Base-by-base conservation (phyloP, 1,140 invertebrate species). In the Octopus bimaculoides region DNA sequence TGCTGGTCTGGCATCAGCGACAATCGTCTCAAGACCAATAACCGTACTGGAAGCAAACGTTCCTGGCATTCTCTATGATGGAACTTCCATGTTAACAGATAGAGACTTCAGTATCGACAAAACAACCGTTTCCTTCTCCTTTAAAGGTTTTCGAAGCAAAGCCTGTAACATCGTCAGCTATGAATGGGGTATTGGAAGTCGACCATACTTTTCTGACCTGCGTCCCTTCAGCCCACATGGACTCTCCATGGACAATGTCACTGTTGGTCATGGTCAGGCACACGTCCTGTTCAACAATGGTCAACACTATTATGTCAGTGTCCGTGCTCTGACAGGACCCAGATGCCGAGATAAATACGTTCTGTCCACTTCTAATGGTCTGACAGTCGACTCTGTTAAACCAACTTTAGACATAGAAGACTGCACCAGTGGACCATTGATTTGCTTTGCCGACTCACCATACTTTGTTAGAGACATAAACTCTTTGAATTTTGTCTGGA, bases 101-200 rank as follows among this genome's bases (percentile, higher is more conserved):
- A n/a, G 54, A 0, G 81, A 85, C 41, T 85, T 78, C 76, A 81
- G 80, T 0, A 20, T 77, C 54, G 84, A 85, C 77, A 82, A 75
- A n/a, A 77, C 83, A 66, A 83, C 83, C 12, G 56, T 85, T 12
- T 82, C 81, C n/a, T 79, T 84, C 20, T 78, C 81, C n/a, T 85
- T 85, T 77, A 75, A 69, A 61, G 84, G 84, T 9, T 85, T 85
- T 81, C 79, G 81, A 77, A 84, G 83, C 79, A 79, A 84, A 73
- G 81, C 81, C 9, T 85, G 84, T 79, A 80, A 77, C 56, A 82
- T 85, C 14, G 76, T 77, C 7, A 71, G 81, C 17, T 85, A 83
- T 78, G 83, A 85, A 77, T 85, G 84, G 84, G 84, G 81, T 4
- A 78, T 85, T 14, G 84, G 84, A 55, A 81, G 80, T 12, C 71